Evolutionary conservation across 1,140 invertebrate genomes (phyloP), one percentile per base, ranked within the genome.

Genomic region (Tetragnatha versicolor): DNA sequence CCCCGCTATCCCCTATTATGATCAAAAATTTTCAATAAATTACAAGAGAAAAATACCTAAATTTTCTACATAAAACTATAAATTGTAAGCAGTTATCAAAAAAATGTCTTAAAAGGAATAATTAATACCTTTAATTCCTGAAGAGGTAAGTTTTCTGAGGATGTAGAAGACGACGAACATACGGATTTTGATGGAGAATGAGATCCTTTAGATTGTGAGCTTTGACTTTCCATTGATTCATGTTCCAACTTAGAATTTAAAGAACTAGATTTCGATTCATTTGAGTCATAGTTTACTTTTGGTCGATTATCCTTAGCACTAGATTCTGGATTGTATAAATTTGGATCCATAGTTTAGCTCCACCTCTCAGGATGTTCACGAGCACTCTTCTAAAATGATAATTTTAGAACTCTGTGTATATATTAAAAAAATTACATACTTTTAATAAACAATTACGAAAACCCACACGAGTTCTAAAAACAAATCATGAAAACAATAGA

Each of bases 221-320:
- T 81, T 49, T 75, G 66, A 88, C 88, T 90, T 89, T 68, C 81
- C 2, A 92, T 91, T 84, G 90, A 91, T 87, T 93, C 92, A 83
- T 90, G 90, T 84, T 88, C 91, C 85, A 90, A 89, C 88, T 93
- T 93, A 31, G 92, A 93, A 86, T 93, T 93, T 77, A 93, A 88
- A 63, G 92, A 93, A 86, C 91, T 92, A 81, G 92, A 93, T 88
- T 94, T 93, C 42, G 91, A 92, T 83, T 93, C 92, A 1, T 92
- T 37, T 0, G 73, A 77, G 42, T 63, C 42, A 42, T 33, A 51
- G 1, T 37, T 25, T 25, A 12, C 42, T 33, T 33, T 63, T 3
- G 55, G 25, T n/a, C 72, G 51, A n/a, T n/a, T 37, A 25, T 47
- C 58, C 12, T 27, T 45, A 20, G 42, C n/a, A n/a, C 39, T n/a